Evolutionary conservation across 2,797 vertebrate species (phyloP), one percentile per base, ranked within the genome.

Genomic region (Microctenopoma stevenorrisi): DNA sequence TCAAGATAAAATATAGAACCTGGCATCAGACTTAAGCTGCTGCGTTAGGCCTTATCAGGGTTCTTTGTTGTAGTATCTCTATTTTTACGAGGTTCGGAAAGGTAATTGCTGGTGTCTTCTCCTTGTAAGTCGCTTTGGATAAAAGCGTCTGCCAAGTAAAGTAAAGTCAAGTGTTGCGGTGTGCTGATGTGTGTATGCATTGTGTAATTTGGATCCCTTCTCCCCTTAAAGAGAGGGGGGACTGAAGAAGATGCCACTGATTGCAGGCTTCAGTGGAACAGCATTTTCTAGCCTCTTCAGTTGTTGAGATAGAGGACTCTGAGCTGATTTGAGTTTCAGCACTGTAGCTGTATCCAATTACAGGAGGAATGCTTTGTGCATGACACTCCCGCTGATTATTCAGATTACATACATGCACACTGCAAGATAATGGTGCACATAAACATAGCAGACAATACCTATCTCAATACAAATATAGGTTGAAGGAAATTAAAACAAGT

Each of bases 331-430:
- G 1, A 64, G 57, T 79, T 85, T 82, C 76, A 87, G 85, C 72
- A 85, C 25, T 72, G 47, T 55, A 63, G 18, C 37, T 26, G 7
- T 6, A 57, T 64, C 82, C 74, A 79, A 79, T 81, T 81, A 86
- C 46, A 79, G 48, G 47, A 60, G 65, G 82, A 84, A 79, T 85
- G 82, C 64, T 64, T 68, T 42, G 53, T 51, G 51, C 37, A 40
- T 68, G 72, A 57, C 79, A 85, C 72, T 84, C 83, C 82, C 78
- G 68, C 78, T 66, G 70, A 88, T 84, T 26, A 25, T 57, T 70
- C 70, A 67, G 85, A 89, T 85, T 78, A 72, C 4, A 0, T 50
- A 35, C 16, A 28, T 47, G 57, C 25, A 51, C 53, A 69, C 48
- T 47, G 63, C 52, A 73, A 64, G 18, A 51, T 3, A 78, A 18